Conservation (phyloP, 2,113 vertebrate genomes). For the Garra rufa region DNA sequence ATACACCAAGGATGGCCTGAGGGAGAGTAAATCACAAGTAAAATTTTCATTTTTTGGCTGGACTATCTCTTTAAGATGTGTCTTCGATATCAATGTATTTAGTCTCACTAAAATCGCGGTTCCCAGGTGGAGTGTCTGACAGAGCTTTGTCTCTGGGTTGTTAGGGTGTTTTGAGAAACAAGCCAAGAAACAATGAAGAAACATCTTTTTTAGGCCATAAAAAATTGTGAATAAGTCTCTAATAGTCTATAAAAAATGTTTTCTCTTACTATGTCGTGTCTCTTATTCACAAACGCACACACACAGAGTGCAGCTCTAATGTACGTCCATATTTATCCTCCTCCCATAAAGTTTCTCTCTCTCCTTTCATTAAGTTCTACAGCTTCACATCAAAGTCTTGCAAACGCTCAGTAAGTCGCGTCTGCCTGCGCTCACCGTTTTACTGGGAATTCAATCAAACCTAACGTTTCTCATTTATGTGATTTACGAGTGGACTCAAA, state of each 20-base stretch:
- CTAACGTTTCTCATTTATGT: conserved; percentile 5
- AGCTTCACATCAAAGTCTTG: conserved; percentile 4
- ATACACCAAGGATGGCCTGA: no score
- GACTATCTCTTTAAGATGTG: no score
- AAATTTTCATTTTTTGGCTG: no score
- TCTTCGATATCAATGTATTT: no score
- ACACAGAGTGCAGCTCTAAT: neutral
- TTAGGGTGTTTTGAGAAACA: neutral
- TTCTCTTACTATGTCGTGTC: neutral
- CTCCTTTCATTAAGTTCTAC: conserved; percentile 11
- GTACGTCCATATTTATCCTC: conserved; percentile 1
- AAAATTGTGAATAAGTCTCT: no score
- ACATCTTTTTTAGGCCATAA: neutral
- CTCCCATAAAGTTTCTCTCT: neutral
- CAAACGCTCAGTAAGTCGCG: neutral
- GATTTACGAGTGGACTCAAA: conserved; percentile 5
- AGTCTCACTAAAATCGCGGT: neutral
- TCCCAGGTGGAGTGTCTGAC: neutral
- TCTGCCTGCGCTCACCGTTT: neutral
- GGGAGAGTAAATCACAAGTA: no score
- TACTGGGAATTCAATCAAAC: conserved; percentile 17
- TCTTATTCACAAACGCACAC: neutral
- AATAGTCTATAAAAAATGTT: neutral
- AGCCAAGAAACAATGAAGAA: neutral
- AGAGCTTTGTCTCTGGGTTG: neutral